phyloP scores from a whole-genome alignment of 2,113 vertebrate species.

The Micromys minutus region DNA sequence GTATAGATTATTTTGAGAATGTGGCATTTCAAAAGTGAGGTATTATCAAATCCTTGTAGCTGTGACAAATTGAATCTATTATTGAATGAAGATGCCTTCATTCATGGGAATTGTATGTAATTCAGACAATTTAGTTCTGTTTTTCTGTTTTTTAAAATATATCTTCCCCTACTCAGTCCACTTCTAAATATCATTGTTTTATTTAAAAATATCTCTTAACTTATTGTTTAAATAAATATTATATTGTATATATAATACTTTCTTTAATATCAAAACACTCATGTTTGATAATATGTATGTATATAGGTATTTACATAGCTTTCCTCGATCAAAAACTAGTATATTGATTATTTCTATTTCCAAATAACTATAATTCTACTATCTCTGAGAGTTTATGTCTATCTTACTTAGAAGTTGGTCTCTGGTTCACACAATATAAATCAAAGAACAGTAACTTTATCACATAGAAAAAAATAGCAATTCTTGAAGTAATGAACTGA shows the following conservation, averaged over 20 bases:
- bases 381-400: background rate
- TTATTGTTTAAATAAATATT: slow-evolving; percentile 24
- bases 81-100: background rate
- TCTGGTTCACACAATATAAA: background rate
- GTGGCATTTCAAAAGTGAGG: background rate
- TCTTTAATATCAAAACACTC: background rate
- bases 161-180: background rate
- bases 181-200: background rate
- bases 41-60: background rate
- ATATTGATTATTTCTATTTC: background rate
- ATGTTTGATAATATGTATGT: background rate
- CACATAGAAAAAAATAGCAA: background rate
- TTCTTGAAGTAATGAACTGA: background rate
- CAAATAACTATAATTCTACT: background rate
- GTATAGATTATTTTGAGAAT: slow-evolving; percentile 19
- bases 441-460: background rate
- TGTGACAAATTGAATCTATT: background rate
- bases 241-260: background rate
- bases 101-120: background rate
- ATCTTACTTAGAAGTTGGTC: background rate
- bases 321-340: background rate
- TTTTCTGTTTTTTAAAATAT: background rate
- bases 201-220: slow-evolving; percentile 9
- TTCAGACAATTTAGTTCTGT: background rate
- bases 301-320: too few species aligned